Evolutionary conservation across 2,797 vertebrate genomes (phyloP), one percentile per base, ranked within the genome.

Genomic region (Malurus splendens): DNA sequence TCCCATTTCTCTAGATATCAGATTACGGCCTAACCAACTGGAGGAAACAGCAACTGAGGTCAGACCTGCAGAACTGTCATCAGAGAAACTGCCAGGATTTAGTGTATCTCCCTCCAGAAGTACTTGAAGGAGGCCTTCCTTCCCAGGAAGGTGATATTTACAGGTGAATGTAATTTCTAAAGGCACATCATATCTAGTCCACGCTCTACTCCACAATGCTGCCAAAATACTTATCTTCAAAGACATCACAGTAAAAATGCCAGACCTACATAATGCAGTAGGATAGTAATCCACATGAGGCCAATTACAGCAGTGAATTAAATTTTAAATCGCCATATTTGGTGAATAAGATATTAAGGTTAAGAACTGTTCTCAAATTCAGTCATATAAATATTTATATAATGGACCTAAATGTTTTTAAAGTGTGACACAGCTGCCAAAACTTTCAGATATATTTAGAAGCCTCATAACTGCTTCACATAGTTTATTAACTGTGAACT

Each of bases 61-160:
- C 91, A 36, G 71, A 70, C 56, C 66, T 88, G 45, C 87, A 90
- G 60, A 93, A 86, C 56, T 91, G 78, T 55, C 85, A 54, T 1
- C 41, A 39, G 33, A 90, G 71, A 22, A 96, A 84, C 82, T 90
- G 77, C 76, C 94, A 94, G 84, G 95, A 97, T 80, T 85, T 97
- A 64, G 86, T 93, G 13, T 97, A 96, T 57, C 59, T 96, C 39
- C 44, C 97, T 36, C 96, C 96, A 42, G 97, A 97, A 92, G 91
- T 86, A 61, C 81, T 96, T 32, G 84, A 86, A 71, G 95, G 96
- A 51, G 89, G 93, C 9, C 47, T 18, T 41, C 89, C 94, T 44
- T 95, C 96, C 42, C 84, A 86, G 57, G 71, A 96, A 77, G 94
- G 93, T 18, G 97, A 97, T 56, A 66, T 96, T 82, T 97, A 97